Evolutionary conservation across 1,140 invertebrate species (phyloP), one percentile per base, ranked within the genome.

Genomic region (Caenorhabditis briggsae): DNA sequence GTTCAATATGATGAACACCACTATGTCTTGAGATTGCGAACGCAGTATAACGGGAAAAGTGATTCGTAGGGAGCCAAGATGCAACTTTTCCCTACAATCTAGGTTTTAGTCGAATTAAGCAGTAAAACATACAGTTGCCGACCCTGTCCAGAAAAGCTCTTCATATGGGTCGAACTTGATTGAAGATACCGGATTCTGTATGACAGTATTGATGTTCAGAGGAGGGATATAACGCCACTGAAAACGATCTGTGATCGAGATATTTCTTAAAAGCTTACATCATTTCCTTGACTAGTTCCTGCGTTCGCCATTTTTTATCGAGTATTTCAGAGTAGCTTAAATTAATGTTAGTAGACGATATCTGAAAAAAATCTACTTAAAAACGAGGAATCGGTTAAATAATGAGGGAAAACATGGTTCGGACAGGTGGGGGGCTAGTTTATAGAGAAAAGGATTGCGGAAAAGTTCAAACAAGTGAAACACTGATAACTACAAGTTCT

Each of bases 281-380:
- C 70, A 78, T 78, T 78, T 25, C 18, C 70, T 78, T 78, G 70
- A 53, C 20, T 53, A 78, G 70, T 78, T 11, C n/a, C 41, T 8
- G 46, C 70, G 12, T 12, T 43, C 5, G 70, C 46, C 70, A 78
- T 78, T 20, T 25, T 48, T 78, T 25, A 70, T 70, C 16, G 33
- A 78, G 43, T 78, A 78, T 25, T 11, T 9, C 18, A 78, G n/a
- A 78, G 14, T 18, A 46, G 70, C n/a, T 23, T 23, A 50, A 14
- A 78, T 48, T 78, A 50, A n/a, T 12, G 41, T 78, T 78, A 78
- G 46, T 78, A 78, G 43, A 23, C 18, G 46, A 18, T 70, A 9
- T 50, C 70, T 78, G 70, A 78, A 70, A 70, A 43, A 64, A 18
- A 25, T 9, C 23, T 3, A 33, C 33, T 64, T 33, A 0, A 9